Evolutionary conservation across 2,113 vertebrate genomes (phyloP), one percentile per base, ranked within the genome.

Genomic region (Sula dactylatra): DNA sequence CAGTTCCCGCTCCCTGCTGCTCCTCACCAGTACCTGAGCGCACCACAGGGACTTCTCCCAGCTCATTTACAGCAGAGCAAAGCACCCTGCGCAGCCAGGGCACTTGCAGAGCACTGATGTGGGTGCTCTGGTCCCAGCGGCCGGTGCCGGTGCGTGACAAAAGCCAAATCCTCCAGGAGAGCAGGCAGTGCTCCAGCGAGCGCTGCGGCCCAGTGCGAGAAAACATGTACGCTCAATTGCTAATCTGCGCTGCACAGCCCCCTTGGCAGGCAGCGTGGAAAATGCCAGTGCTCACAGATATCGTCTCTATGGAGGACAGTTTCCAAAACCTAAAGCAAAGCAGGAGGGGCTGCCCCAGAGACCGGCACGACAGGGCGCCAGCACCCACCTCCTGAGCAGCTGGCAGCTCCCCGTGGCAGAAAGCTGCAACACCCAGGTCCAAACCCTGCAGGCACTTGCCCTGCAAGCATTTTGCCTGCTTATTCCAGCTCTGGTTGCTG

Each of bases 251-350:
- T 5, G 83, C 88, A 65, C 80, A 32, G 81, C 64, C 73, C 92
- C 40, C 86, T 94, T 95, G 96, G 97, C 97, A 97, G 80, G 90
- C 86, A 71, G 83, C 0, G 0, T 96, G 97, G 95, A 97, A 97
- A 97, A 97, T 86, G 93, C 94, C 97, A 94, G 62, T 4, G 21
- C 93, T 90, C 13, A 1, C 32, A 93, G 93, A 93, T 96, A 91
- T 13, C 78, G 89, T 95, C 95, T 95, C 91, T 34, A 95, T 87
- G 96, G 82, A 96, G 94, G 88, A 89, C 83, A 91, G 78, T 97
- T 96, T 95, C 93, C 95, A 96, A 25, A 95, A 89, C 74, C 54
- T 1, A 76, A 55, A 93, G 93, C 89, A 82, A 89, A 90, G 95
- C 86, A 80, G 78, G 56, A 93, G 54, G 45, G 54, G 61, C 73